These are phyloP conservation scores for Ornithoptera priamus DNA, from an alignment of 2,888 invertebrate genomes.

Conservation along the genomic window DNA sequence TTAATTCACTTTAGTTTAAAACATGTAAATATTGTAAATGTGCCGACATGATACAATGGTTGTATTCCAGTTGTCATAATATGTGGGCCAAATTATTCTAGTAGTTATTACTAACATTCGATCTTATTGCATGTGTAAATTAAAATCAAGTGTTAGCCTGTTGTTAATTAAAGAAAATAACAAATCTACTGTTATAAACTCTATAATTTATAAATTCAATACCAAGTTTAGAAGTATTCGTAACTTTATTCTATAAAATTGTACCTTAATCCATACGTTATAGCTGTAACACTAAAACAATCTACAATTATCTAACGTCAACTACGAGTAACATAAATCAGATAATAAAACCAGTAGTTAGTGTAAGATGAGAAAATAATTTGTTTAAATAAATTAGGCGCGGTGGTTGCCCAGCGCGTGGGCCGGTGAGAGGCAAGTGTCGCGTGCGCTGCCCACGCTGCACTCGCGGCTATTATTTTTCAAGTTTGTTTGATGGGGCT, in stretches of 20 bases:
- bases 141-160: too few species aligned
- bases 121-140: too few species aligned
- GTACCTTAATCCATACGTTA: constrained; percentile 1
- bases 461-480: constrained; percentile 61
- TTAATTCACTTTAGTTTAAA: too few species aligned
- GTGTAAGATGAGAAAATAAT: constrained; percentile 64
- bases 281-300: constrained; percentile 23
- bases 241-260: constrained; percentile 3
- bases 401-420: constrained; percentile 54
- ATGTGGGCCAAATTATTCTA: too few species aligned
- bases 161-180: too few species aligned
- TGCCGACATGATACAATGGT: too few species aligned
- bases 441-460: constrained; percentile 68
- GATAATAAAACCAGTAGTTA: constrained; percentile 61
- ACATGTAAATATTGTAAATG: too few species aligned
- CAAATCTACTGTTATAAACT: constrained; percentile 1
- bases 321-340: constrained; percentile 30
- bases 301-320: constrained; percentile 28
- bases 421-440: constrained; percentile 60
- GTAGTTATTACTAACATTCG: too few species aligned
- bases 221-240: constrained; percentile 17
- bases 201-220: neutral
- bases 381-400: constrained; percentile 68
- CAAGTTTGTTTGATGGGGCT: constrained; percentile 43
- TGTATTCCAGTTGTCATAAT: too few species aligned